Conservation (phyloP, 1,140 invertebrate species). For the Teleopsis dalmanni region DNA sequence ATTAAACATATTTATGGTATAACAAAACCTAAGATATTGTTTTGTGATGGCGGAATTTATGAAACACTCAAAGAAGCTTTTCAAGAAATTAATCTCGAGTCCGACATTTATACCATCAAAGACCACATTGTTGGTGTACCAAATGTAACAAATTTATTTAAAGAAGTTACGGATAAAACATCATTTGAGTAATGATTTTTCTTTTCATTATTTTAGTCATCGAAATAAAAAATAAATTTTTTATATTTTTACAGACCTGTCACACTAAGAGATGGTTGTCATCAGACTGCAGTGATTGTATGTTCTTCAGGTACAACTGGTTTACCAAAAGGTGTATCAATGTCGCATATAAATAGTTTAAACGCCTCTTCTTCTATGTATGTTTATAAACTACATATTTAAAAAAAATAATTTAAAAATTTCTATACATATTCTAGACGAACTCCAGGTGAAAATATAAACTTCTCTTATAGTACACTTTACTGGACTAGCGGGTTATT, state of each 20-base stretch:
- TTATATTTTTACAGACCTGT: slow-evolving; percentile 10
- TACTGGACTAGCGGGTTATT: not conserved
- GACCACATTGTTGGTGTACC: slow-evolving; percentile 14
- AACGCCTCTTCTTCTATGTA: slow-evolving; percentile 14
- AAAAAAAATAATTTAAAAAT: not conserved
- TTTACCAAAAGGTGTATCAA: slow-evolving; percentile 65
- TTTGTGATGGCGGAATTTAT: slow-evolving; percentile 25
- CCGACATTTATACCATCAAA: slow-evolving; percentile 20
- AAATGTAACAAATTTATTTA: slow-evolving; percentile 17
- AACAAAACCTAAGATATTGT: slow-evolving; percentile 19
- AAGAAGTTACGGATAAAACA: not conserved
- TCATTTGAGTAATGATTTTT: no score
- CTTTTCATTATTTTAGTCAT: no score
- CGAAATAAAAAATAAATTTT: not conserved
- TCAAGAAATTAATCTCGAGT: slow-evolving; percentile 5
- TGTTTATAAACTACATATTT: not conserved
- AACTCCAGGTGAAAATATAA: slow-evolving; percentile 28
- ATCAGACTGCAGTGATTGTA: slow-evolving; percentile 39
- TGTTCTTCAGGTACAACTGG: slow-evolving; percentile 66
- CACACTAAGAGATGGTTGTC: slow-evolving; percentile 15
- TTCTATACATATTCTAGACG: not conserved
- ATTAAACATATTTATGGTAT: slow-evolving; percentile 9
- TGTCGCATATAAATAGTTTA: slow-evolving; percentile 43
- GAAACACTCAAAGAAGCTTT: slow-evolving; percentile 15
- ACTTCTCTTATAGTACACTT: slow-evolving; percentile 21